Evolutionary conservation across 2,888 invertebrate genomes (phyloP).

Genomic region (Amblyjoppa fuscipennis): DNA sequence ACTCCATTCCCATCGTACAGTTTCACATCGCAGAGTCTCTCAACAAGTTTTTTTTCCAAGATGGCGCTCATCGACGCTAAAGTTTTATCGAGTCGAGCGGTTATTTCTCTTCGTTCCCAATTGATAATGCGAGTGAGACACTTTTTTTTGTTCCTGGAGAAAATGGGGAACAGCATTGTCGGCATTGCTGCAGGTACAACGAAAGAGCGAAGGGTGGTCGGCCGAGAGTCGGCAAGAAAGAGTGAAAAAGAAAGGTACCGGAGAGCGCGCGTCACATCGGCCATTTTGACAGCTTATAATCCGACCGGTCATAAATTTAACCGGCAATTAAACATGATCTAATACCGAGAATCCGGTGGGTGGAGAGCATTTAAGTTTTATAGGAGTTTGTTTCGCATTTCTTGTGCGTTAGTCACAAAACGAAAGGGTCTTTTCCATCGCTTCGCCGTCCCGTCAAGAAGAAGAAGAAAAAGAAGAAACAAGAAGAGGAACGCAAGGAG

Average conservation of each 20-base stretch:
- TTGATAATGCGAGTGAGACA: slow-evolving; percentile 5
- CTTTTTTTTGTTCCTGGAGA: neutral
- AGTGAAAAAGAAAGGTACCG: slow-evolving; percentile 32
- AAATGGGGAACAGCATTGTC: neutral
- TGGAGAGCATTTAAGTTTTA: slow-evolving; percentile 58
- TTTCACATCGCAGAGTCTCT: too few relatives aligned
- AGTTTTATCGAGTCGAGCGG: too few relatives aligned
- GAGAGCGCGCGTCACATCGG: slow-evolving; percentile 34
- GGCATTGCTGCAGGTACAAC: slow-evolving; percentile 29
- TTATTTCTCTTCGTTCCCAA: neutral
- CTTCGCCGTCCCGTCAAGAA: neutral
- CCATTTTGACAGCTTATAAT: slow-evolving; percentile 60
- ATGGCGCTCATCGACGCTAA: too few relatives aligned
- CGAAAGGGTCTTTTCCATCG: slow-evolving; percentile 64
- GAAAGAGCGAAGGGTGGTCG: slow-evolving; percentile 1
- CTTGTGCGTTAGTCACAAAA: slow-evolving; percentile 43
- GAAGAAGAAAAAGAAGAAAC: neutral
- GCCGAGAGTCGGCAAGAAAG: slow-evolving; percentile 20
- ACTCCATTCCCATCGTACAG: too few relatives aligned
- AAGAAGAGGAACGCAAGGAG: neutral
- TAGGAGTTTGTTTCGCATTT: slow-evolving; percentile 54
- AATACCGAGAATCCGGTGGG: slow-evolving; percentile 65
- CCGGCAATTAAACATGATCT: slow-evolving; percentile 68
- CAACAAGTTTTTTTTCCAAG: too few relatives aligned
- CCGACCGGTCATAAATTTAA: slow-evolving; percentile 61